Base-by-base conservation (phyloP, 2,797 vertebrate species). In the Muscicapa striata region DNA sequence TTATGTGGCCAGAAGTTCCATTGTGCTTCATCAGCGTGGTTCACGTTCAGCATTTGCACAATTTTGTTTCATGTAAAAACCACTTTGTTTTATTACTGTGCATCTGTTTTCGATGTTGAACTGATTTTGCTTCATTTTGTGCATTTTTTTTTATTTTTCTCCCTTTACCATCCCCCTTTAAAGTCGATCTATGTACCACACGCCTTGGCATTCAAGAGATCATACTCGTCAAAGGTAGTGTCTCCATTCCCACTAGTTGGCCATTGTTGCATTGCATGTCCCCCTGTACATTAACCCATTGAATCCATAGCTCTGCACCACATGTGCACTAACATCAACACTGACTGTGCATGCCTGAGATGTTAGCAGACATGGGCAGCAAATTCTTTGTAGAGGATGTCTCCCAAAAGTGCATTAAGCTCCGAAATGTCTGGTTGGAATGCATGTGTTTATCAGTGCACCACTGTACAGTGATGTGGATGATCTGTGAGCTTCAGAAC, bases 121-220 rank as follows among this genome's bases (percentile, higher is more conserved):
- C 97, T 97, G 96, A 98, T 97, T 97, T 98, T 98, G 95, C 97
- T 97, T 98, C 97, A 98, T 98, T 98, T 99, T 98, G 98, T 98
- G 97, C 98, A 92, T 98, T 97, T 97, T 67, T 97, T 72, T 91
- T 92, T 89, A 93, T 96, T 94, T 96, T 95, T 95, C 98, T 97
- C 87, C 93, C 75, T 95, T 97, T 97, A 93, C 96, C 97, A 97
- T 97, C 95, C 97, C 96, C 96, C 95, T 97, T 97, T 98, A 98
- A 99, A 99, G 99, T 99, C 98, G 98, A 98, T 99, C 98, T 99
- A 99, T 98, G 98, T 99, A 96, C 99, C 99, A 98, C 99, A 99
- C 95, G 98, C 99, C 97, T 98, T 99, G 99, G 99, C 99, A 97
- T 99, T 99, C 99, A 99, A 99, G 99, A 99, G 99, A 98, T 98